Conservation (phyloP, 2,113 vertebrate species). For the Daphoenositta chrysoptera region DNA sequence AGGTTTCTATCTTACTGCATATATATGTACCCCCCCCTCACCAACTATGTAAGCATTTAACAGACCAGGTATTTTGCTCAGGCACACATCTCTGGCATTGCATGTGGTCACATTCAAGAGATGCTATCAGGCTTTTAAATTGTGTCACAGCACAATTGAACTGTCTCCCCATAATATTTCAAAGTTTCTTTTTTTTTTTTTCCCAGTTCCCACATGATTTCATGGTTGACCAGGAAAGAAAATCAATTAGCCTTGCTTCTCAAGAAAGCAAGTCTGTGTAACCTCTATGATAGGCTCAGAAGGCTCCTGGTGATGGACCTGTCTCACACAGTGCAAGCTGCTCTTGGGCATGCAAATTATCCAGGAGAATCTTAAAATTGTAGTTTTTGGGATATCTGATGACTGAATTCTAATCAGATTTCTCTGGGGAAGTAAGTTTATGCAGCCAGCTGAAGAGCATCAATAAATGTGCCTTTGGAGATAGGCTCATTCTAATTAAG, state of each 20-base stretch:
- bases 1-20: not conserved
- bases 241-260: not conserved
- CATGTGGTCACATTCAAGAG: not conserved
- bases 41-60: not conserved
- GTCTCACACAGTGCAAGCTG: not conserved
- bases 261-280: not conserved
- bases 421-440: not conserved
- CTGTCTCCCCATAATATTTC: not conserved
- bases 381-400: not conserved
- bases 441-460: not conserved
- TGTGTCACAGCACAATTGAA: not conserved
- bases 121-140: not conserved
- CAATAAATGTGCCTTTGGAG: not conserved
- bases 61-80: not conserved
- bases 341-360: not conserved
- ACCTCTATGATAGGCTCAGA: not conserved
- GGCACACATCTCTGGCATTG: not conserved
- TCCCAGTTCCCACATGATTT: not conserved
- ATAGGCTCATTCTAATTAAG: not conserved
- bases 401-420: not conserved
- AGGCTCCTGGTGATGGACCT: not conserved
- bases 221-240: not conserved
- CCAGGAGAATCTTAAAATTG: not conserved
- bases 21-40: not conserved
- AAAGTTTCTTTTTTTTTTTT: not conserved